A percentile compares a stretch with the other conserved stretches of the same genome.
Conservation (phyloP, 2,888 invertebrate genomes). For the Sesia bembeciformis region DNA sequence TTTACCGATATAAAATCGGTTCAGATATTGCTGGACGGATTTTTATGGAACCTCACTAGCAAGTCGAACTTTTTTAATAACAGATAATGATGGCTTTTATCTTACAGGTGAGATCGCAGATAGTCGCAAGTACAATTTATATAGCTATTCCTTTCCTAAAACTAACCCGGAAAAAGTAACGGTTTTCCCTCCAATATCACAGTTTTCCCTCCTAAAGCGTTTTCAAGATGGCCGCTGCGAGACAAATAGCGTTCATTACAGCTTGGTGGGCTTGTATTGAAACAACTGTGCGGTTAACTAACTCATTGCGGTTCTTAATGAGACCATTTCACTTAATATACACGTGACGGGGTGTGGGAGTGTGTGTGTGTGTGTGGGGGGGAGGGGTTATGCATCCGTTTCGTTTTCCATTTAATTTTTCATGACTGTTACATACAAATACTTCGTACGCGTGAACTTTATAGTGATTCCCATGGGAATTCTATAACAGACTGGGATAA, state of each 20-base stretch:
- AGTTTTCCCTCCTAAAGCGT: not conserved
- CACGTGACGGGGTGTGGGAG: constrained; percentile 5
- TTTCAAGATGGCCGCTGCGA: not conserved
- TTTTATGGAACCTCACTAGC: too few relatives aligned
- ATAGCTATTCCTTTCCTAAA: too few relatives aligned
- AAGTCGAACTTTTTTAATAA: too few relatives aligned
- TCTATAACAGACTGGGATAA: too few relatives aligned
- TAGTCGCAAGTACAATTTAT: too few relatives aligned
- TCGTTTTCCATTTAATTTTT: not conserved
- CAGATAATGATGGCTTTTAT: too few relatives aligned
- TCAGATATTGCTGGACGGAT: too few relatives aligned
- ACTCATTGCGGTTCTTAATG: constrained; percentile 20
- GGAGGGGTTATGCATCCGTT: not conserved
- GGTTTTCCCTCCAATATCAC: not conserved
- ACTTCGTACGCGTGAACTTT: not conserved
- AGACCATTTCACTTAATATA: constrained; percentile 34
- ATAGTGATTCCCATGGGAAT: too few relatives aligned
- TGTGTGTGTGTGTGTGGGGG: not conserved
- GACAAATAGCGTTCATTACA: constrained; percentile 18
- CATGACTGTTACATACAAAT: not conserved
- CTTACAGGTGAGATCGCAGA: too few relatives aligned
- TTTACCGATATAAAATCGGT: too few relatives aligned
- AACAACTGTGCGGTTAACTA: constrained; percentile 15
- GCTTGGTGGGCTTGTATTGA: constrained; percentile 21
- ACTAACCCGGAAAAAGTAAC: too few relatives aligned